phyloP scores from a whole-genome alignment of 2,113 vertebrate genomes.

The Serilophus lunatus region DNA sequence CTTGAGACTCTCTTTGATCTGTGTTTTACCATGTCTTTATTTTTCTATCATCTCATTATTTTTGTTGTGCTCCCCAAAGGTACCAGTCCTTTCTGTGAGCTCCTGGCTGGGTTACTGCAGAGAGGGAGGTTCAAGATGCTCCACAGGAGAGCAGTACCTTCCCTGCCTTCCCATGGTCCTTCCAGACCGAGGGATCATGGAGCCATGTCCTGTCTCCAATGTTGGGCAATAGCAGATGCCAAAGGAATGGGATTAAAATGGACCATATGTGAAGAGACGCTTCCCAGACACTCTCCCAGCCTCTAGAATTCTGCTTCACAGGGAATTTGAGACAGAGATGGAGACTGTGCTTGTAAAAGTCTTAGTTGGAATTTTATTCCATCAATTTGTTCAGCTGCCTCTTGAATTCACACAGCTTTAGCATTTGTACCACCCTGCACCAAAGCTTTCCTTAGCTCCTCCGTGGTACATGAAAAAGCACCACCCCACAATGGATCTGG shows the following conservation, averaged over 20 bases:
- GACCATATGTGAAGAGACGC: background rate
- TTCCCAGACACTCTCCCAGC: background rate
- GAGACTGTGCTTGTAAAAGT: background rate
- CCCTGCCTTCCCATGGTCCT: background rate
- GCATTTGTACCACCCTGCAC: background rate
- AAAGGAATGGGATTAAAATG: background rate
- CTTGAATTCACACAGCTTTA: background rate
- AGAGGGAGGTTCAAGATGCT: background rate
- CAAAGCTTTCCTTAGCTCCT: background rate
- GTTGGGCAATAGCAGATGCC: background rate
- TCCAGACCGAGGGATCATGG: accelerated
- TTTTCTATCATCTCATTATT: background rate
- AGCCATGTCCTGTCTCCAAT: background rate
- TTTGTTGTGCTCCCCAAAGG: background rate
- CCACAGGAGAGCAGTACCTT: background rate
- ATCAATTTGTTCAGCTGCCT: background rate
- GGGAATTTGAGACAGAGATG: background rate
- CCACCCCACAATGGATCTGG: background rate
- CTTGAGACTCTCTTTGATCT: background rate
- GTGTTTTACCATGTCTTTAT: background rate
- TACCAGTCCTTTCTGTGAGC: background rate
- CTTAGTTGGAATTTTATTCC: background rate
- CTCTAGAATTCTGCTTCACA: background rate
- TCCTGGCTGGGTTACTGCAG: background rate
- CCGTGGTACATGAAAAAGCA: background rate